Evolutionary conservation across 2,888 invertebrate species (phyloP), one percentile per base, ranked within the genome.

Genomic region (Catocala nupta): DNA sequence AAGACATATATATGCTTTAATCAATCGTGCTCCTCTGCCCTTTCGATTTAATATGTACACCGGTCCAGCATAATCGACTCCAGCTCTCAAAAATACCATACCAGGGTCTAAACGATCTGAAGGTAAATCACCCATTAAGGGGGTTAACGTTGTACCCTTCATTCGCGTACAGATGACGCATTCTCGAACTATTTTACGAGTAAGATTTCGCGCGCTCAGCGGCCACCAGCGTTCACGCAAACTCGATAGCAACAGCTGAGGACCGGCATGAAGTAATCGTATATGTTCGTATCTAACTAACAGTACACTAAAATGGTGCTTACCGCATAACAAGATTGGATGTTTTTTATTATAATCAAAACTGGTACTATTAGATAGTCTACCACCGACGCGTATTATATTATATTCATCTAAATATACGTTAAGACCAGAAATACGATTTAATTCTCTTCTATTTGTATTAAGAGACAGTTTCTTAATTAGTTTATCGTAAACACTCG

Each of bases 191-290:
- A 60, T 42, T 34, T 59, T 61, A 11, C 65, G 55, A 16, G 65
- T 63, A 9, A 68, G 57, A 42, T 65, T 57, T 12, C 63, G 59
- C 3, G 54, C 67, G 4, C 67, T 58, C 25, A 63, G 10, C 25
- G 63, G 55, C 61, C 60, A 61, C 59, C 54, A 53, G 36, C 33
- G 42, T 47, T 61, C 55, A 12, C 61, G 55, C 10, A 56, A 42
- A 16, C 44, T 36, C 6, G 50, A 50, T 7, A 70, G 48, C 11
- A 69, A 56, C 36, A 54, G 13, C 39, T 65, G 69, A 43, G 69
- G 65, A n/a, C 51, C 65, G 5, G 61, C 69, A 33, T 69, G 69
- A 5, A 65, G 33, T 16, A 57, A n/a, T 12, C 50, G 55, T 25
- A 48, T n/a, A 36, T 69, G 69, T 47, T 69, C 65, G 12, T 58